A percentile compares a stretch with the other conserved stretches of the same genome.
Conservation (phyloP, 2,888 invertebrate species). For the Thelaira solivaga region DNA sequence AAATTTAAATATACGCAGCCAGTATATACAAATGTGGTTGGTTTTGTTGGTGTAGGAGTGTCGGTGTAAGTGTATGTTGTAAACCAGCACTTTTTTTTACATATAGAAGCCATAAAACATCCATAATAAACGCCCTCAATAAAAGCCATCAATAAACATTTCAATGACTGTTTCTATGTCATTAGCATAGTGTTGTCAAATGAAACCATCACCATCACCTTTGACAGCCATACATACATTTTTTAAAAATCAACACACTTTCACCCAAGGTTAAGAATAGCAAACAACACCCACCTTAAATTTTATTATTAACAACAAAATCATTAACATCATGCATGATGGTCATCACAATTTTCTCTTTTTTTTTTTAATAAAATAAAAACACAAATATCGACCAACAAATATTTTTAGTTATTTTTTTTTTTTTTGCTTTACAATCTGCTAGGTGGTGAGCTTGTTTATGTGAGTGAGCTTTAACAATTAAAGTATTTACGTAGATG, state of each 20-base stretch:
- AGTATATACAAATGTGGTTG: constrained; percentile 42
- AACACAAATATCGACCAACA: too few relatives aligned
- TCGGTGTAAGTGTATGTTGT: constrained; percentile 5
- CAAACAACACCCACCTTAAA: constrained; percentile 36
- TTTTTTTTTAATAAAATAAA: too few relatives aligned
- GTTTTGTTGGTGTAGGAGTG: constrained; percentile 2
- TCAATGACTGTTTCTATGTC: constrained; percentile 33
- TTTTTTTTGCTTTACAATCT: too few relatives aligned
- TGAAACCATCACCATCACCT: constrained; percentile 57
- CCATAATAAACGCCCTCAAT: constrained; percentile 57
- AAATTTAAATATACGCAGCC: constrained; percentile 27
- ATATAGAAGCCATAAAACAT: constrained; percentile 51
- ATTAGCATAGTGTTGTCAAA: constrained; percentile 45
- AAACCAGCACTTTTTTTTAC: neutral
- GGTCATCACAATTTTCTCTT: constrained; percentile 6
- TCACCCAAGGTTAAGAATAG: constrained; percentile 30
- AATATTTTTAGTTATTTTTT: too few relatives aligned
- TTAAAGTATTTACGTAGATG: too few relatives aligned
- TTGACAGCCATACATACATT: constrained; percentile 2
- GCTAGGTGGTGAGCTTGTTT: too few relatives aligned
- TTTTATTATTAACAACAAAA: constrained; percentile 9
- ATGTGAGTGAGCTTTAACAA: too few relatives aligned
- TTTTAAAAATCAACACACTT: constrained; percentile 30
- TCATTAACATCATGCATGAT: neutral
- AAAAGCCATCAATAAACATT: constrained; percentile 42